Percentiles rank a stretch among this genome's conserved stretches.
Evolutionary conservation across 2,888 invertebrate species (phyloP).

Genomic region (Eustalomyia histrio): DNA sequence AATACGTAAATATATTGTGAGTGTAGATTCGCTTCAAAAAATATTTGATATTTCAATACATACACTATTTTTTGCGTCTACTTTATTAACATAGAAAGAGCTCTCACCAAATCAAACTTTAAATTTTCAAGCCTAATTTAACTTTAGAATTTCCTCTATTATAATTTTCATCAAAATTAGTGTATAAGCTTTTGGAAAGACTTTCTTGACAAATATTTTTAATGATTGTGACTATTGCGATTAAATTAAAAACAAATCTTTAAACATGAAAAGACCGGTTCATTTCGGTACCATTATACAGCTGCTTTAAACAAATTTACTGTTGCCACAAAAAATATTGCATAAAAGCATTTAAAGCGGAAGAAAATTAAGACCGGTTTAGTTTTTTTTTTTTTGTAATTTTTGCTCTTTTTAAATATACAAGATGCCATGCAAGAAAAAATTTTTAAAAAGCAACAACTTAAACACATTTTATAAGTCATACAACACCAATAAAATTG

Average conservation of each 20-base stretch:
- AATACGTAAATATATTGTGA: too few relatives aligned
- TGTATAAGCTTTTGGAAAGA: too few relatives aligned
- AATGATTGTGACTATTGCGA: background rate
- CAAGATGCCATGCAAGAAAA: slow-evolving; percentile 30
- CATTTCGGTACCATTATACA: background rate
- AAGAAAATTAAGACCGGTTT: slow-evolving; percentile 54
- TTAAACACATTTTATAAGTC: slow-evolving; percentile 53
- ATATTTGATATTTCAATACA: too few relatives aligned
- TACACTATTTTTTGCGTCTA: too few relatives aligned
- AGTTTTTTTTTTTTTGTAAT: slow-evolving; percentile 6
- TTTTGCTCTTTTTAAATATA: slow-evolving; percentile 2
- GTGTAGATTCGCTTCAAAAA: too few relatives aligned
- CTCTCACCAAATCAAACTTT: too few relatives aligned
- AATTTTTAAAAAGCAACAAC: slow-evolving; percentile 46
- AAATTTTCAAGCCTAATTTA: too few relatives aligned
- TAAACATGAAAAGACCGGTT: slow-evolving; percentile 14
- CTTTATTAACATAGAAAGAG: too few relatives aligned
- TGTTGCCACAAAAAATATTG: background rate
- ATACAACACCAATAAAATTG: slow-evolving; percentile 57
- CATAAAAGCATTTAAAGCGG: slow-evolving; percentile 36
- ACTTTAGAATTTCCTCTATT: too few relatives aligned
- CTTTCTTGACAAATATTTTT: too few relatives aligned
- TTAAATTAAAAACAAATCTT: background rate
- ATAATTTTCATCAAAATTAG: too few relatives aligned
- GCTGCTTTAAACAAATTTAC: background rate